Base-by-base conservation (phyloP, 1,140 invertebrate species). In the Saxidomus purpurata region DNA sequence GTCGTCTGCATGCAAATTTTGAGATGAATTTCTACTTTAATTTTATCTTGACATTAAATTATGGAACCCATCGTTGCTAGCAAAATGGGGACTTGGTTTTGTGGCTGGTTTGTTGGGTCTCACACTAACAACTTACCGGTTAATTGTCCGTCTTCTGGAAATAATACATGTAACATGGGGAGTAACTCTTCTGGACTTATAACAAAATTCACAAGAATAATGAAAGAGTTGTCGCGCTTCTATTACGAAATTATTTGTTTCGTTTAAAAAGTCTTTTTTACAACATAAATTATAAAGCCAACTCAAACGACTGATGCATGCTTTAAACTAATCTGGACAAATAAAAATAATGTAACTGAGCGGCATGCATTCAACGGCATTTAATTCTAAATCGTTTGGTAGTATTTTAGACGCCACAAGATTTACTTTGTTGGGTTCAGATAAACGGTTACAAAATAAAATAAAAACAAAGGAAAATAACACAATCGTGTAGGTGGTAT, bases 91-190 rank as follows among this genome's bases (percentile, higher is more conserved):
- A 71, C 34, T 71, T 71, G 71, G 76, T 55, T 52, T 55, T 36
- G 43, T 79, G 76, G 25, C 31, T 79, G 47, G 76, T 79, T 79
- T 52, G 47, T 59, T 55, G 43, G 76, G 76, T 15, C 76, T 52
- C 76, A 79, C 76, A 79, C 81, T 69, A 55, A 47, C 38, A 85
- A 85, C 83, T 85, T 85, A 85, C 83, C 83, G 22, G 83, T 85
- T 59, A 52, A 59, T 28, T 43, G n/a, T 17, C 47, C 69, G 34
- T 85, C 83, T 47, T 85, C 83, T 85, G 83, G 63, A 85, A 85
- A 85, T 85, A 85, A 43, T 28, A 43, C 43, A 43, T 43, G 43
- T 28, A 85, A 85, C 49, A 76, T 52, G 83, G 83, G 83, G 47
- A 52, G 63, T 71, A 74, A 85, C 61, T 74, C 63, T 34, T 43